These are phyloP conservation scores for Caenorhabditis elegans DNA, from an alignment of 1,140 invertebrate genomes.

Conservation along the genomic window WBcel235 BX284606.5:9862001-9862500, in stretches of 20 bases:
- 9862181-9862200: slow-evolving; percentile 40
- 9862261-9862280: slow-evolving; percentile 30
- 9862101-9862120: slow-evolving; percentile 59
- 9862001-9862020: slow-evolving; percentile 57
- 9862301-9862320: neutral
- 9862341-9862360: neutral
- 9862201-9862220: slow-evolving; percentile 31
- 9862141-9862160: slow-evolving; percentile 51
- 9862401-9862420: slow-evolving; percentile 35
- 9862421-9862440: slow-evolving; percentile 40
- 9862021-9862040: slow-evolving; percentile 54
- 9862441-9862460: slow-evolving; percentile 35
- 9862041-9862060: slow-evolving; percentile 57
- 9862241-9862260: slow-evolving; percentile 15
- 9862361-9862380: slow-evolving; percentile 42
- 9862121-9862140: slow-evolving; percentile 50
- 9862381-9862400: slow-evolving; percentile 42
- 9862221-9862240: neutral
- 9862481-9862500: neutral
- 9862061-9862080: slow-evolving; percentile 55
- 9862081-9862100: slow-evolving; percentile 53
- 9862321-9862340: neutral
- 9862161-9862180: slow-evolving; percentile 54
- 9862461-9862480: neutral
- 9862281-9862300: slow-evolving; percentile 3